Percentiles rank a stretch among this genome's conserved stretches.
These are phyloP conservation scores for Adelosebastes latens DNA, from an alignment of 2,797 vertebrate genomes.

Conservation along the genomic window DNA sequence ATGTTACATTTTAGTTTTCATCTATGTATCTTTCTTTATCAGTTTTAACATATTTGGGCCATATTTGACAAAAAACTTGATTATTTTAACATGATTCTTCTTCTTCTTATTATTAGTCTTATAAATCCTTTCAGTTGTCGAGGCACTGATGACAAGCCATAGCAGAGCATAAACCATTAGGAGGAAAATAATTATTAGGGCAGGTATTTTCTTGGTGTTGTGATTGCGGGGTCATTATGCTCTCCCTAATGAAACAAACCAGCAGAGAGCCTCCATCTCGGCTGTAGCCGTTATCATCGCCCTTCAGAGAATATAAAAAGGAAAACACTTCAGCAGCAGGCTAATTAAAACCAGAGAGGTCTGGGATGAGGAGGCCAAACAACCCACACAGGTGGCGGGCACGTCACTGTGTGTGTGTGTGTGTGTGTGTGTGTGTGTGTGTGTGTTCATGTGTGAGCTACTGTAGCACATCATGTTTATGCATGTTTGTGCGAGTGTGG, in stretches of 20 bases:
- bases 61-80: background rate
- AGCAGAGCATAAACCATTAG: slow-evolving; percentile 52
- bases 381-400: slow-evolving; percentile 70
- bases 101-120: background rate
- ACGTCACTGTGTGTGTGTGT: slow-evolving; percentile 10
- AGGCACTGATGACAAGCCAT: slow-evolving; percentile 43
- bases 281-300: slow-evolving; percentile 69
- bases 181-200: slow-evolving; percentile 67
- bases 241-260: slow-evolving; percentile 75
- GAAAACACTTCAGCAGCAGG: slow-evolving; percentile 77
- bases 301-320: slow-evolving; percentile 77
- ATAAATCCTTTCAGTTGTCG: slow-evolving; percentile 13
- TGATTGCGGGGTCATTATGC: slow-evolving; percentile 74
- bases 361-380: slow-evolving; percentile 74
- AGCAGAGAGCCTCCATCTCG: slow-evolving; percentile 65
- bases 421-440: slow-evolving; percentile 1
- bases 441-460: slow-evolving; percentile 8
- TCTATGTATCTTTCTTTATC: background rate
- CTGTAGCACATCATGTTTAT: slow-evolving; percentile 59
- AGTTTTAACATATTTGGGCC: background rate
- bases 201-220: slow-evolving; percentile 69
- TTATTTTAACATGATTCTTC: background rate
- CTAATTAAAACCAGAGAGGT: slow-evolving; percentile 81
- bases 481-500: slow-evolving; percentile 43
- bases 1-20: background rate